These are phyloP conservation scores for Triplophysa dalaica DNA, from an alignment of 2,113 vertebrate species.

Conservation along the genomic window DNA sequence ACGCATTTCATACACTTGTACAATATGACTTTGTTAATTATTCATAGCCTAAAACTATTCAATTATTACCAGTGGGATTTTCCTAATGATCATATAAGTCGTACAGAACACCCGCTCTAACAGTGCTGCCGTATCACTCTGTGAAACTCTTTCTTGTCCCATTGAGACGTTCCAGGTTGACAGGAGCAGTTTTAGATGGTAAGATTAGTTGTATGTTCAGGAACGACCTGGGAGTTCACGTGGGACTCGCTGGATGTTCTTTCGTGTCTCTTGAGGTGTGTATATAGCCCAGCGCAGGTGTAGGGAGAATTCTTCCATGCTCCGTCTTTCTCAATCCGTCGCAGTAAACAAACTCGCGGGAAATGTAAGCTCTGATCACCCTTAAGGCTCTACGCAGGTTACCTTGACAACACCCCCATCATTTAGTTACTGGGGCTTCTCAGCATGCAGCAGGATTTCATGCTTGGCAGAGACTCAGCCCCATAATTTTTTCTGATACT, in stretches of 20 bases:
- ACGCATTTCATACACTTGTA: not conserved
- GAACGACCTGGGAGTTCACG: not conserved
- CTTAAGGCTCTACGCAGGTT: not conserved
- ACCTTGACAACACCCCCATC: conserved; percentile 29
- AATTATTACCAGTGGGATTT: conserved; percentile 4
- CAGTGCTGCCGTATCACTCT: not conserved
- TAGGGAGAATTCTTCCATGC: not conserved
- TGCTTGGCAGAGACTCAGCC: not conserved
- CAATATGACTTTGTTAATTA: conserved; percentile 13
- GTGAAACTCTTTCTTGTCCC: not conserved
- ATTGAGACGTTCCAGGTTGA: conserved; percentile 3
- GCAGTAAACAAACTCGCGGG: not conserved
- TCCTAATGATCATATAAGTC: not conserved
- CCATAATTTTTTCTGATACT: not conserved
- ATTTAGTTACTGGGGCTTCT: conserved; percentile 7
- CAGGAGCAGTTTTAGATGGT: not conserved
- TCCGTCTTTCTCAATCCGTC: not conserved
- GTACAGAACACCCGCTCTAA: not conserved
- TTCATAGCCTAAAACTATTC: not conserved
- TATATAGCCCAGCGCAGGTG: conserved; percentile 6
- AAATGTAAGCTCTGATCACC: not conserved
- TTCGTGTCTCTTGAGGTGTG: not conserved
- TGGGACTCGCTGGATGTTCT: conserved; percentile 1
- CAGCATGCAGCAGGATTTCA: not conserved
- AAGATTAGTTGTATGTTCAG: not conserved